phyloP scores from a whole-genome alignment of 2,797 vertebrate species.

The Mionectes olivaceus region DNA sequence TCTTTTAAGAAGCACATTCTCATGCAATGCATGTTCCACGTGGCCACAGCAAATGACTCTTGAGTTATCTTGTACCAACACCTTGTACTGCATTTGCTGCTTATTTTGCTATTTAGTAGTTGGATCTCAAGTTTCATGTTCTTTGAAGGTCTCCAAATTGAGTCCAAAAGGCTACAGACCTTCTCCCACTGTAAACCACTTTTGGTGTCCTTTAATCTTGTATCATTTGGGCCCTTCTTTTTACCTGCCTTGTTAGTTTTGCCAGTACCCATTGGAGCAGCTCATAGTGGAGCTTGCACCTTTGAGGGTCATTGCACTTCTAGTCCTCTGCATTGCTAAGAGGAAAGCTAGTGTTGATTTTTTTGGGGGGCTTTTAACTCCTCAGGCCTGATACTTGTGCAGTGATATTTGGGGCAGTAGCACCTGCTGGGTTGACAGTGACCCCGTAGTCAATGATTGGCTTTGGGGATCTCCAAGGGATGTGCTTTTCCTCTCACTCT shows the following conservation, averaged over 20 bases:
- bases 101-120: background rate
- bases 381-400: background rate
- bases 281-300: fast-evolving
- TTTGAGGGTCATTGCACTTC: background rate
- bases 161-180: background rate
- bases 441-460: background rate
- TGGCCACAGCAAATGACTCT: background rate
- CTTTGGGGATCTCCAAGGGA: background rate
- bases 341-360: background rate
- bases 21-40: background rate
- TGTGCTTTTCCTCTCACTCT: background rate
- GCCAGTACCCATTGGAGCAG: background rate
- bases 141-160: background rate
- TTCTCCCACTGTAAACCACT: background rate
- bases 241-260: background rate
- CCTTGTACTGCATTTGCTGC: background rate
- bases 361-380: background rate
- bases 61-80: fast-evolving
- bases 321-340: background rate
- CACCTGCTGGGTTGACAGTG: background rate
- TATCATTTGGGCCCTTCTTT: background rate
- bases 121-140: background rate
- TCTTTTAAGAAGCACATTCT: background rate
- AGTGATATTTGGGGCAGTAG: background rate
- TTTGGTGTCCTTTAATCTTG: background rate